Evolutionary conservation across 2,113 vertebrate species (phyloP), one percentile per base, ranked within the genome.

Genomic region (Ptilorrhoa leucosticta): DNA sequence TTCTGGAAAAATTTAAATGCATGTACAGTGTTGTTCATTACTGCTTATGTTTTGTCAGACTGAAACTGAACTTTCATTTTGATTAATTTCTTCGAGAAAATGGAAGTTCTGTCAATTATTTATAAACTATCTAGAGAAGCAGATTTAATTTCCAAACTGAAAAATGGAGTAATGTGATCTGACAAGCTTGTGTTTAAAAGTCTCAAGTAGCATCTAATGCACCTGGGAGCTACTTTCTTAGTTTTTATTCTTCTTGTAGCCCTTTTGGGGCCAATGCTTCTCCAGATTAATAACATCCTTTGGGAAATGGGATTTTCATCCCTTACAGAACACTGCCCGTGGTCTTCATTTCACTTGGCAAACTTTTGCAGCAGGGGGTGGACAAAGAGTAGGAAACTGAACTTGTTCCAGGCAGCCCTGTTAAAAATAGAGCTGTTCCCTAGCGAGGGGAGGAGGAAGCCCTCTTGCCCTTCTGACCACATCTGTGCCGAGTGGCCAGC

Each of bases 1-100:
- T 60, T 71, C 44, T 86, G 63, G 33, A 66, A 94, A 77, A 68
- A 44, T 40, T 77, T 71, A 48, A 83, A 64, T 35, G 19, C 26
- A 1, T 35, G 15, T 63, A 42, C 2, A 19, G 7, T 30, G n/a
- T 10, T 90, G 45, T 73, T 77, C 75, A 61, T 63, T 75, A 16
- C 33, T 71, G 30, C 80, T 87, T 84, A 9, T 47, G 16, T 89
- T 91, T 81, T 91, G 40, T 78, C 22, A 24, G 39, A 65, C 26
- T 75, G 37, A 75, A 91, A 78, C 10, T 28, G 35, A 90, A 70
- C 47, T 83, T 89, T 54, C 45, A 45, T 85, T 95, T 95, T 79
- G 40, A 89, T 88, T 90, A 70, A 81, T 83, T 94, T 94, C 63
- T 80, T 16, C 31, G 58, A 73, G 83, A 88, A 92, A 90, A 95